Base-by-base conservation (phyloP, 2,797 vertebrate species). In the Nasua narica region DNA sequence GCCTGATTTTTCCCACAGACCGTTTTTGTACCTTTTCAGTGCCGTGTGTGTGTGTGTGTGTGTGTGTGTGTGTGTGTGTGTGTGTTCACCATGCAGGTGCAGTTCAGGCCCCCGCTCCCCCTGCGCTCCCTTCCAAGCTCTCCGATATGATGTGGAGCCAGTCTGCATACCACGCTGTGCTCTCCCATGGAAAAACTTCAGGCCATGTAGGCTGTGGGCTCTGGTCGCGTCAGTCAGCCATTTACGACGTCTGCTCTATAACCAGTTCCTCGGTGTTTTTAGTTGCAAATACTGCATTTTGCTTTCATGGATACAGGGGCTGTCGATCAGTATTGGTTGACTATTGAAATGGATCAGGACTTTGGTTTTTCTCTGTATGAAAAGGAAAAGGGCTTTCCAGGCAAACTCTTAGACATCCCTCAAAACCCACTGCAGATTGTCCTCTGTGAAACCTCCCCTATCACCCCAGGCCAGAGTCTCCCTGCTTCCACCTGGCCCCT, bases 81-180 rank as follows among this genome's bases (percentile, higher is more conserved):
- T 25, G 9, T 4, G 2, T 16, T 32, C 15, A n/a, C 18, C 27
- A 0, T 2, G 8, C 58, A 40, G 37, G 9, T 5, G 40, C 40
- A 2, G 7, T 10, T 13, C 35, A 2, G 0, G 2, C 52, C 52
- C 23, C 9, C 48, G 0, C 14, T 16, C 27, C 56, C 10, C 10
- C 3, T 0, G 0, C 21, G 8, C 46, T 19, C n/a, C 29, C 46
- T 25, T 12, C 21, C 3, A 1, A 1, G 3, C 2, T 69, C 1
- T 7, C n/a, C 27, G 6, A 25, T 32, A 1, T 4, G 35, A 21
- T 43, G 19, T 37, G 12, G 27, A 27, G 43, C 23, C 29, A 1
- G 6, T 52, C 62, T 48, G 0, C 54, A 0, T 54, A 12, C 67
- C 35, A 29, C 56, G 2, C 27, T 52, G 2, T n/a, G 43, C 62